A percentile compares a stretch with the other conserved stretches of the same genome.
Evolutionary conservation across 2,888 invertebrate species (phyloP).

Genomic region (Tipula confusa): DNA sequence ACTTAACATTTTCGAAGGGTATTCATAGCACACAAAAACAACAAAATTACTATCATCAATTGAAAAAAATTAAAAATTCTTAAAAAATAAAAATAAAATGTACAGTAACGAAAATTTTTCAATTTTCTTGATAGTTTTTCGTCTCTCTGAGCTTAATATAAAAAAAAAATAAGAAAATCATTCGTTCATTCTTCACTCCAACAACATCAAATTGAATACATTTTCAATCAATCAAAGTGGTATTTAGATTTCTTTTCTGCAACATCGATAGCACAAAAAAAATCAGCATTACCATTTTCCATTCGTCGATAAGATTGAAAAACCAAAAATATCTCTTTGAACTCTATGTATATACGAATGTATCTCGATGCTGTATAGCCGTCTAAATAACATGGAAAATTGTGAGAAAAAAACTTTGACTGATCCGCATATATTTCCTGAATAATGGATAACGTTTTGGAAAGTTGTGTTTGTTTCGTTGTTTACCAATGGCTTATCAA

Average conservation of each 20-base stretch:
- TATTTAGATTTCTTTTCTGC: constrained; percentile 16
- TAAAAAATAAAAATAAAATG: not conserved
- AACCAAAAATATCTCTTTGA: constrained; percentile 25
- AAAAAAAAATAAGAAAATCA: not conserved
- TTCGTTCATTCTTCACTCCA: not conserved
- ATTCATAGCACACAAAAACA: not conserved
- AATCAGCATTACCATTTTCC: not conserved
- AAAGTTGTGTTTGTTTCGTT: too few species aligned
- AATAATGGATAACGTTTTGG: not conserved
- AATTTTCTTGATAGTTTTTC: constrained; percentile 20
- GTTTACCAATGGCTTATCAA: not conserved
- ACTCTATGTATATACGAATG: not conserved
- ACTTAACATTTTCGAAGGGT: not conserved
- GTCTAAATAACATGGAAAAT: not conserved
- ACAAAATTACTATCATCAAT: not conserved
- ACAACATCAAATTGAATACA: not conserved
- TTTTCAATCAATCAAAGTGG: constrained; percentile 30
- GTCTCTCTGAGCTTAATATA: not conserved
- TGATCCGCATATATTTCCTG: not conserved
- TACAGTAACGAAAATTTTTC: not conserved
- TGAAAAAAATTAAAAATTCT: not conserved
- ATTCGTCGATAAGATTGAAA: not conserved
- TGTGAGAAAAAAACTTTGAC: not conserved
- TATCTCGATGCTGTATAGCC: not conserved
- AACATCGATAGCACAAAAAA: not conserved